Conservation (phyloP, 2,888 invertebrate species). For the Clusia tigrina region DNA sequence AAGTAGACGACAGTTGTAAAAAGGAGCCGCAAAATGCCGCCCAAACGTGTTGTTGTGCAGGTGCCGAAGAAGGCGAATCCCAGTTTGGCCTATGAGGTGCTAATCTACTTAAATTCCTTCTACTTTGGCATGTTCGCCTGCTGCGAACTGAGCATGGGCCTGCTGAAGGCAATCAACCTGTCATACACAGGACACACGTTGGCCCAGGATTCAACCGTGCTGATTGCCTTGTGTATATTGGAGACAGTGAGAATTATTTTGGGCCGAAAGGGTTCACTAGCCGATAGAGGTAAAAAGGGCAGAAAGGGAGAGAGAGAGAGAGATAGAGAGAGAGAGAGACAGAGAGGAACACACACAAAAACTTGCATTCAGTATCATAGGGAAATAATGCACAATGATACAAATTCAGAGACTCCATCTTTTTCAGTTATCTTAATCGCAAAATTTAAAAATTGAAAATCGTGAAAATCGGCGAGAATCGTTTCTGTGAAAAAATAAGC, state of each 20-base stretch:
- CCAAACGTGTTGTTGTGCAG: slow-evolving; percentile 47
- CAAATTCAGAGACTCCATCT: no score
- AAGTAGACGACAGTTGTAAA: not conserved
- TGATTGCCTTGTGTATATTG: slow-evolving; percentile 77
- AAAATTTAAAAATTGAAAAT: no score
- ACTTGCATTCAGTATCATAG: no score
- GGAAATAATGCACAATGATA: no score
- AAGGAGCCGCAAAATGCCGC: slow-evolving; percentile 46
- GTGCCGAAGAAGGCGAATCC: slow-evolving; percentile 72
- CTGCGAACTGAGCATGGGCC: slow-evolving; percentile 81
- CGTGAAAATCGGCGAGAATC: no score
- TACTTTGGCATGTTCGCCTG: slow-evolving; percentile 87
- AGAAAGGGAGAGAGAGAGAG: no score
- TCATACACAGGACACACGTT: slow-evolving; percentile 79
- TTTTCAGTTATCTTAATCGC: no score
- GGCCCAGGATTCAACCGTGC: slow-evolving; percentile 79
- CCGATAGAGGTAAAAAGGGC: slow-evolving; percentile 55
- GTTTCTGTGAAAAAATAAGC: no score
- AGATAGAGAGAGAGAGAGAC: no score
- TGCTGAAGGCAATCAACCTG: slow-evolving; percentile 82
- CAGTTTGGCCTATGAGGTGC: slow-evolving; percentile 82
- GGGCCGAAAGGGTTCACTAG: slow-evolving; percentile 76
- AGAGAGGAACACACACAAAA: no score
- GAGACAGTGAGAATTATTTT: slow-evolving; percentile 85
- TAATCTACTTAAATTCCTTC: slow-evolving; percentile 84